Percentiles rank a stretch among this genome's conserved stretches.
Conservation (phyloP, 1,140 invertebrate genomes). For the Triops longicaudatus region DNA sequence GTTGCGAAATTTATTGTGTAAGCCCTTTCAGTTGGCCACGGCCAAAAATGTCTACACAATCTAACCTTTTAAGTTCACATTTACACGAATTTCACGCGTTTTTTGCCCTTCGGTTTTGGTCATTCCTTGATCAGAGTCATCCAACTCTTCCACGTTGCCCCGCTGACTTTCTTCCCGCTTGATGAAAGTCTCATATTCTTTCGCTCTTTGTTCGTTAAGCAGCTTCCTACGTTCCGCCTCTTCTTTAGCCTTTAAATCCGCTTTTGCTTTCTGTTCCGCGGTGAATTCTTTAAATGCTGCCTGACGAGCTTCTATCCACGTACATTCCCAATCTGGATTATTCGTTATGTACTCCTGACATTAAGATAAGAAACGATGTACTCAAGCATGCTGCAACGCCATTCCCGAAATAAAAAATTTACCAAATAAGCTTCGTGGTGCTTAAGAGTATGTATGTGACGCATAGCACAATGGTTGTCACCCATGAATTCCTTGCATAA, state of each 20-base stretch:
- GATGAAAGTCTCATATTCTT: neutral
- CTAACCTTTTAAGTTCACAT: neutral
- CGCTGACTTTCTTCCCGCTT: neutral
- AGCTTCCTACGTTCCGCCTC: neutral
- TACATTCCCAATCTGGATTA: slow-evolving; percentile 1
- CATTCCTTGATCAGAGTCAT: neutral
- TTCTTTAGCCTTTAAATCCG: neutral
- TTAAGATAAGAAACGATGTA: neutral
- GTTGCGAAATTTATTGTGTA: neutral
- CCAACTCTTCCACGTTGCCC: neutral
- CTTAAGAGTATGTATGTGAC: slow-evolving; percentile 65
- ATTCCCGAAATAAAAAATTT: neutral
- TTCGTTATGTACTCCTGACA: neutral
- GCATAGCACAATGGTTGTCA: slow-evolving; percentile 71
- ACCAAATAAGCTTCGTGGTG: slow-evolving; percentile 65
- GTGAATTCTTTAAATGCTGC: neutral
- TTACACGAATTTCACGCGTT: neutral
- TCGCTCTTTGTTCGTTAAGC: neutral
- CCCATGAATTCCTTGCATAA: slow-evolving; percentile 77
- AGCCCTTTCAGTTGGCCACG: neutral
- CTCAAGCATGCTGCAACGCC: neutral
- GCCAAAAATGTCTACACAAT: neutral
- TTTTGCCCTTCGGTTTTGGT: neutral
- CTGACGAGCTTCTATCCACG: neutral
- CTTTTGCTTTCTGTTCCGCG: neutral